Evolutionary conservation across 2,113 vertebrate genomes (phyloP).

Genomic region (Rhinichthys klamathensis): DNA sequence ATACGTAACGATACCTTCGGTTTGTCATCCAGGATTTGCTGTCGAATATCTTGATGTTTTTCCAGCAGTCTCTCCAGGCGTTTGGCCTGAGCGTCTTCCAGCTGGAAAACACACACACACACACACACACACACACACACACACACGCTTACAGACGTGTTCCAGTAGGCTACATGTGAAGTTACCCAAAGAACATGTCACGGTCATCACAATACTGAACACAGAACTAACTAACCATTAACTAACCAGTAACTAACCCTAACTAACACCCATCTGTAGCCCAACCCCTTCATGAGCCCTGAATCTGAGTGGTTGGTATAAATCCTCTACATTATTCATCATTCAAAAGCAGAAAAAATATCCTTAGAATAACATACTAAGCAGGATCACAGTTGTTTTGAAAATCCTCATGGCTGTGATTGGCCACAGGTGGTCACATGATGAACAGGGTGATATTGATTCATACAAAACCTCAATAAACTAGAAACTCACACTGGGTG

Average conservation of each 20-base stretch:
- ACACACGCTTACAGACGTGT: neutral
- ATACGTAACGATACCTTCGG: constrained; percentile 81
- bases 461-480: too few species aligned
- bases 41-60: constrained; percentile 95
- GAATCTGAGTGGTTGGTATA: neutral
- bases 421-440: too few species aligned
- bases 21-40: constrained; percentile 95
- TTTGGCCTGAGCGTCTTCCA: constrained; percentile 96
- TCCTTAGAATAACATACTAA: too few species aligned
- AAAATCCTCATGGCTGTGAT: too few species aligned
- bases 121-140: constrained; percentile 32
- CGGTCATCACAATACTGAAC: neutral
- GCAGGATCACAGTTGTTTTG: too few species aligned
- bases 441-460: too few species aligned
- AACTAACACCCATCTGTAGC: neutral
- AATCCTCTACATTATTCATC: neutral
- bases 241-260: too few species aligned
- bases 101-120: constrained; percentile 65
- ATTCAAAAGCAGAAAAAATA: too few species aligned
- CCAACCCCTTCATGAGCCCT: too few species aligned
- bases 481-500: too few species aligned
- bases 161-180: neutral
- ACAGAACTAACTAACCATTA: neutral
- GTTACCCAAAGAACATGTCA: neutral
- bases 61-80: constrained; percentile 91